Evolutionary conservation across 2,113 vertebrate species (phyloP), one percentile per base, ranked within the genome.

Genomic region (Romanogobio albipinnatus): DNA sequence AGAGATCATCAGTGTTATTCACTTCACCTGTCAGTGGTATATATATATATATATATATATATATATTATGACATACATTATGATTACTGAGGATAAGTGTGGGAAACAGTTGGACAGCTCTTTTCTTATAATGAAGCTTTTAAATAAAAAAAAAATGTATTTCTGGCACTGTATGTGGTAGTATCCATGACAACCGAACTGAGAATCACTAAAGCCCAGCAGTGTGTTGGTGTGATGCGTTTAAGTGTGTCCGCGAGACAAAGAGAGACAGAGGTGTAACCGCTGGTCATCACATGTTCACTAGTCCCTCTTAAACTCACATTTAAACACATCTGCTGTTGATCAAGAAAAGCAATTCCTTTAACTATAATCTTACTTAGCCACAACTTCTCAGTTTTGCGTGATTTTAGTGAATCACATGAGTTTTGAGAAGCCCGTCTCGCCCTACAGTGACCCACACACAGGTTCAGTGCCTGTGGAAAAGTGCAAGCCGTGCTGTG

Each of bases 211-310:
- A 51, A 53, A 53, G 61, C 19, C 61, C 79, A 76, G 86, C 86
- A 58, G 86, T 70, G 82, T 36, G 61, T 88, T 80, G 88, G 49
- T 78, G 85, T 74, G 76, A 71, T 75, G 51, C 24, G 66, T 71
- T 59, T 39, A 70, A 71, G 62, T n/a, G 51, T 77, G 75, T 77
- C 51, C 51, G 36, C 56, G 39, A 61, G 71, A 62, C 4, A 47
- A 45, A 36, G 53, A 22, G 53, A 56, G 17, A 56, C 17, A 3
- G 53, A 56, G 53, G 53, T 19, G 53, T 7, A 19, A 39, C 8
- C 39, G 66, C 66, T 70, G 66, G 36, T 43, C 68, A 71, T 71
- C 68, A 71, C 36, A 43, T 8, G 13, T 36, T 39, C 39, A 39
- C 39, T 39, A 39, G 39, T 39, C 5, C 1, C 29, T 9, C 29